Conservation (phyloP, 1,140 invertebrate genomes). For the Leptonema lineaticorne region DNA sequence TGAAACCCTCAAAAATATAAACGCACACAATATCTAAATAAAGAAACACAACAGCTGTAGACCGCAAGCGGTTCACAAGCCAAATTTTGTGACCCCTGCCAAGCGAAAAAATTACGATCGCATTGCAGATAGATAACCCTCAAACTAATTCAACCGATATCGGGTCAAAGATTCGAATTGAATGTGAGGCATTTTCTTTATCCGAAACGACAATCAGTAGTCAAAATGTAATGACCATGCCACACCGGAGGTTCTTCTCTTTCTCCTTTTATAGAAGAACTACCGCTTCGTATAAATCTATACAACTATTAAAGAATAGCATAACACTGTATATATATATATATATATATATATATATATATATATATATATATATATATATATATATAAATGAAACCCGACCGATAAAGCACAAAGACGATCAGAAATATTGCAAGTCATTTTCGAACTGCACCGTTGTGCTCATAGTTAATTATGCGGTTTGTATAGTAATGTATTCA, state of each 20-base stretch:
- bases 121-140: slow-evolving; percentile 17
- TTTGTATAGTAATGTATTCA: no score
- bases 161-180: slow-evolving; percentile 25
- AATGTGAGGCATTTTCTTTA: slow-evolving; percentile 37
- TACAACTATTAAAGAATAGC: background rate
- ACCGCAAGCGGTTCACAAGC: slow-evolving; percentile 8
- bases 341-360: background rate
- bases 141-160: slow-evolving; percentile 6
- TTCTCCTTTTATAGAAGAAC: slow-evolving; percentile 20
- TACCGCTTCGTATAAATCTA: slow-evolving; percentile 4
- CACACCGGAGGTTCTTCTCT: background rate
- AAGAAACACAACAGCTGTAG: background rate
- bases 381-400: background rate
- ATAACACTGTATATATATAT: background rate
- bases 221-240: slow-evolving; percentile 29
- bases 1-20: no score
- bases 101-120: slow-evolving; percentile 4
- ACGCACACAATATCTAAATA: background rate
- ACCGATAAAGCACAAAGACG: background rate
- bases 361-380: background rate
- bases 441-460: background rate
- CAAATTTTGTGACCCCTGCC: slow-evolving; percentile 1
- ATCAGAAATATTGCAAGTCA: slow-evolving; percentile 16
- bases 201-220: slow-evolving; percentile 39
- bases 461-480: background rate